These are phyloP conservation scores for Zaprionus ornatus DNA, from an alignment of 1,140 invertebrate genomes.

Conservation along the genomic window DNA sequence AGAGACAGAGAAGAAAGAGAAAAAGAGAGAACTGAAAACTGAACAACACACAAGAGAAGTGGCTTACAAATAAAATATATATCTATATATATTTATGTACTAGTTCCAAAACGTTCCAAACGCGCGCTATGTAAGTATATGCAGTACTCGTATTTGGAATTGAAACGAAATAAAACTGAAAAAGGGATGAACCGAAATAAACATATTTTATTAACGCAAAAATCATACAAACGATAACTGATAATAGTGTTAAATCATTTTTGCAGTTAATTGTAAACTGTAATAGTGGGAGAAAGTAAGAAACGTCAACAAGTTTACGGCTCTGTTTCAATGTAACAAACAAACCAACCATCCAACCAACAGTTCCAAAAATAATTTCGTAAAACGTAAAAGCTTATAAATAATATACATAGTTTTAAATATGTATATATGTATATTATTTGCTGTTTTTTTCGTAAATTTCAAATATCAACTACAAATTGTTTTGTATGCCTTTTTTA, in stretches of 20 bases:
- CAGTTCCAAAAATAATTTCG: constrained; percentile 38
- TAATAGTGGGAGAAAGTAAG: constrained; percentile 10
- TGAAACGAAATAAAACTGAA: constrained; percentile 28
- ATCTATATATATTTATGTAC: constrained; percentile 39
- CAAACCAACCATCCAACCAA: constrained; percentile 49
- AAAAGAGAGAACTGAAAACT: constrained; percentile 35
- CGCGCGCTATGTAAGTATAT: constrained; percentile 42
- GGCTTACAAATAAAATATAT: constrained; percentile 36
- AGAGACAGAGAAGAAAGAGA: constrained; percentile 6
- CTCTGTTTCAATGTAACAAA: constrained; percentile 45
- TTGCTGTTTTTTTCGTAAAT: constrained; percentile 46
- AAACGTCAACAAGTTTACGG: constrained; percentile 48
- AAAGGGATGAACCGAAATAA: constrained; percentile 17
- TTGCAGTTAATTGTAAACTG: background rate
- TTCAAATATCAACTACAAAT: constrained; percentile 62
- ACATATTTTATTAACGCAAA: constrained; percentile 4
- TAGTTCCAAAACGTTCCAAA: constrained; percentile 44
- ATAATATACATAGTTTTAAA: constrained; percentile 55
- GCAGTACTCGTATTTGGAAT: constrained; percentile 47
- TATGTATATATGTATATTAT: constrained; percentile 49
- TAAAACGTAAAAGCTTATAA: constrained; percentile 43
- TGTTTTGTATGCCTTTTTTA: constrained; percentile 53
- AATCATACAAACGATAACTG: background rate
- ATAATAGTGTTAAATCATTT: background rate
- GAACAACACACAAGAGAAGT: constrained; percentile 39